A percentile compares a stretch with the other conserved stretches of the same genome.
Evolutionary conservation across 2,888 invertebrate genomes (phyloP).

Genomic region (Brachyopa scutellaris): DNA sequence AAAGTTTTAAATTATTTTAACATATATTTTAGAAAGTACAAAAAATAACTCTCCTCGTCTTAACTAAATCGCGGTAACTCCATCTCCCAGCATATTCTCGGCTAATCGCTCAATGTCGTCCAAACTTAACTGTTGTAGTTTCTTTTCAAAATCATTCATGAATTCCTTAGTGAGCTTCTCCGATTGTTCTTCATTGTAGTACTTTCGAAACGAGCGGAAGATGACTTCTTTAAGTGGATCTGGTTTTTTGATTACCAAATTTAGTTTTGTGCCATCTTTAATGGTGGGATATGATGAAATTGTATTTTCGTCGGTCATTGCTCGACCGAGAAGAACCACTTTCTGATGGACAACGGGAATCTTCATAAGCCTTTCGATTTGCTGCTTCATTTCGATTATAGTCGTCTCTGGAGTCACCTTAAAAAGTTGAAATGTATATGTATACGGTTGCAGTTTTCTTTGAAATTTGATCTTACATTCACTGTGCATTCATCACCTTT

Average conservation of each 20-base stretch:
- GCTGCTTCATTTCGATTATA: conserved; percentile 87
- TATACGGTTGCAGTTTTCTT: neutral
- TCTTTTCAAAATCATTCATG: conserved; percentile 79
- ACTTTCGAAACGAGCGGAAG: conserved; percentile 81
- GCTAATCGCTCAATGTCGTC: conserved; percentile 81
- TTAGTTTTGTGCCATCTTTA: conserved; percentile 89
- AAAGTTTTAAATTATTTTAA: conserved; percentile 15
- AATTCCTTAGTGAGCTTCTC: conserved; percentile 80
- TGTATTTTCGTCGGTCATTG: conserved; percentile 87
- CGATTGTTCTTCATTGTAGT: conserved; percentile 86
- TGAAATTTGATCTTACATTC: conserved; percentile 82
- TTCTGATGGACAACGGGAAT: conserved; percentile 88
- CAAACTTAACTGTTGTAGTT: conserved; percentile 78
- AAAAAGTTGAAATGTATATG: neutral
- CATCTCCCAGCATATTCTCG: conserved; percentile 73
- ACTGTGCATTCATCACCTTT: conserved; percentile 87
- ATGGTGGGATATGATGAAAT: conserved; percentile 88
- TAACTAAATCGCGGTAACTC: conserved; percentile 14
- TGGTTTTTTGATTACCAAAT: conserved; percentile 87
- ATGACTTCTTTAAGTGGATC: conserved; percentile 85
- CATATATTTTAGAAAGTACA: conserved; percentile 58
- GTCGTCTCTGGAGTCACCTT: conserved; percentile 84
- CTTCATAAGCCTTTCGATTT: conserved; percentile 85
- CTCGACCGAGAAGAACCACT: conserved; percentile 87
- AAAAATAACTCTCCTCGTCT: conserved; percentile 23